These are phyloP conservation scores for Stichodactyla helianthus DNA, from an alignment of 64 coral and sea anemone genomes.

Conservation along the genomic window DNA sequence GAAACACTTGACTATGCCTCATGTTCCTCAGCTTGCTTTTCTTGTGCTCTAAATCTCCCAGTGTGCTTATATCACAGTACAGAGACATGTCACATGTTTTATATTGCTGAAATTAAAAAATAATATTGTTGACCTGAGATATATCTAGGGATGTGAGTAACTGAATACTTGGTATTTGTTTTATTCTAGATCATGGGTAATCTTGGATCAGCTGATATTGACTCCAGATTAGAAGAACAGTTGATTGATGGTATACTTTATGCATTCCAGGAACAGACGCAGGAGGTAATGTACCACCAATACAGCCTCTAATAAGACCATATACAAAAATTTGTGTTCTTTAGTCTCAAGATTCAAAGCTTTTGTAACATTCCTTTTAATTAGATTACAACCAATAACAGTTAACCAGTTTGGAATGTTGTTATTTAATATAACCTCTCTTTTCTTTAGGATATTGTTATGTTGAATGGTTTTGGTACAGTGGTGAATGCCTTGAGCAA, in stretches of 20 bases:
- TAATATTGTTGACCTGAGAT: too few species aligned
- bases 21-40: too few species aligned
- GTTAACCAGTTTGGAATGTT: background rate
- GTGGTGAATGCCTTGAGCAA: constrained; percentile 96
- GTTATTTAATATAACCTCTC: background rate
- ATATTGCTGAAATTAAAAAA: too few species aligned
- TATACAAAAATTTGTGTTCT: constrained; percentile 9
- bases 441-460: constrained; percentile 79
- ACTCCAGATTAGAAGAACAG: constrained; percentile 97
- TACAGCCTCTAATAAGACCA: constrained; percentile 84
- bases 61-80: too few species aligned
- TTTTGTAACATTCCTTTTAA: background rate
- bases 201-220: constrained; percentile 92
- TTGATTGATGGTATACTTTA: constrained; percentile 99
- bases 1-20: too few species aligned
- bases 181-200: constrained; percentile 89
- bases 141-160: background rate
- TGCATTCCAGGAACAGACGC: constrained; percentile 99
- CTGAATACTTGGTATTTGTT: background rate
- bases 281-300: constrained; percentile 65
- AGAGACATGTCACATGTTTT: too few species aligned
- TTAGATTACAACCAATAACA: background rate
- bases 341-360: too few species aligned
- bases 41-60: too few species aligned
- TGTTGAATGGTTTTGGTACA: constrained; percentile 99